Base-by-base conservation (phyloP, 2,113 vertebrate species). In the Sebastes schlegelii region DNA sequence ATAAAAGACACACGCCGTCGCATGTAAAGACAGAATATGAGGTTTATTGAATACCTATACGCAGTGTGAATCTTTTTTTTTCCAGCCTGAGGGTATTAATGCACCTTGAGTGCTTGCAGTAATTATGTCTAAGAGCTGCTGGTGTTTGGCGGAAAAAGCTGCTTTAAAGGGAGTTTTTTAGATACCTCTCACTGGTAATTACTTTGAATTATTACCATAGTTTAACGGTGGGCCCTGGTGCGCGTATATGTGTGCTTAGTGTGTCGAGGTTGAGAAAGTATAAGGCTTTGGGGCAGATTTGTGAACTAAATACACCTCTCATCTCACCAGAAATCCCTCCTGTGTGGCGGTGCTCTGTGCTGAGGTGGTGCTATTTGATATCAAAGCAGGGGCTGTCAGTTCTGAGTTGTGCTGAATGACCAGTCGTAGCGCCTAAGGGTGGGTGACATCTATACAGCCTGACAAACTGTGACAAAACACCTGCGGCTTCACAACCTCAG, bases 121-220 rank as follows among this genome's bases (percentile, higher is more conserved):
- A 88, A 91, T 92, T 87, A 91, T 55, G 57, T 74, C 76, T 86
- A 62, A 76, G 77, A 82, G 79, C 69, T 82, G 57, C 69, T 82
- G 57, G 55, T 79, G 75, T 89, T 89, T 88, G 86, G 80, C 61
- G 51, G 74, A 64, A 84, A 86, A 88, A 66, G 79, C 67, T 58
- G 65, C 82, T 82, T 90, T 70, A 77, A 86, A 79, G 52, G 63
- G 58, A 80, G 23, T 77, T 85, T 85, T 34, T 86, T 77, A 71
- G 69, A 66, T 83, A 80, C 68, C 54, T 78, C 74, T 82, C 26
- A 10, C 69, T 64, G 4, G 54, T 85, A 79, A 89, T 91, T 80
- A 88, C 79, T 82, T 73, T 79, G 52, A 92, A 72, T 92, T 73
- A 86, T 86, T 60, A 55, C 73, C 69, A 61, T 9, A 21, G 34